Percentiles rank a stretch among this genome's conserved stretches.
Conservation (phyloP, 2,888 invertebrate genomes). For the Heterodera filipjevi region DNA sequence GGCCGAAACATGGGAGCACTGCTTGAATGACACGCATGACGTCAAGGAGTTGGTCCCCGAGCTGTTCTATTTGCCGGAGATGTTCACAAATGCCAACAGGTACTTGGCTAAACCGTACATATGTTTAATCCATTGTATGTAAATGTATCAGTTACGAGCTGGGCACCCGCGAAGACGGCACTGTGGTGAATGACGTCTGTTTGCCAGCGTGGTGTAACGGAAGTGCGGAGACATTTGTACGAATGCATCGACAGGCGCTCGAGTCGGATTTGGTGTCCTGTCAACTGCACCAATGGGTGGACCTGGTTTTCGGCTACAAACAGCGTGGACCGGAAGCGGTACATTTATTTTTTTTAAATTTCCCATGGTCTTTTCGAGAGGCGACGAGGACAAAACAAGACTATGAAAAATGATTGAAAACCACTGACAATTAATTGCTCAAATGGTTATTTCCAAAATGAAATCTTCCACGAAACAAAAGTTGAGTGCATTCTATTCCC, state of each 20-base stretch:
- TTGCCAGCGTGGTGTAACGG: slow-evolving; percentile 88
- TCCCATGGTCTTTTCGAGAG: too few relatives aligned
- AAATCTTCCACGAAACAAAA: too few relatives aligned
- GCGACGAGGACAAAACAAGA: too few relatives aligned
- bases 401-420: too few relatives aligned
- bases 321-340: slow-evolving; percentile 78
- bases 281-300: slow-evolving; percentile 99
- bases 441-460: too few relatives aligned
- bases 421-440: too few relatives aligned
- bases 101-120: slow-evolving; percentile 70
- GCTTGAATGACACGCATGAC: slow-evolving; percentile 87
- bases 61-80: slow-evolving; percentile 97
- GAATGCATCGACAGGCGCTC: slow-evolving; percentile 72
- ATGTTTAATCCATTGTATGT: too few relatives aligned
- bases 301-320: slow-evolving; percentile 98
- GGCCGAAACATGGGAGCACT: slow-evolving; percentile 71
- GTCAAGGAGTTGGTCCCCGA: slow-evolving; percentile 98
- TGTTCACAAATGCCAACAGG: slow-evolving; percentile 86
- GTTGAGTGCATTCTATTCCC: too few relatives aligned
- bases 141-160: slow-evolving; percentile 69
- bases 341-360: not conserved
- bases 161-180: slow-evolving; percentile 84
- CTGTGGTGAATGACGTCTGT: slow-evolving; percentile 71
- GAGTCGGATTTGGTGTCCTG: slow-evolving; percentile 86
- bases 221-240: slow-evolving; percentile 91